These are phyloP conservation scores for Odontocolon sp. DNA, from an alignment of 2,888 invertebrate species.

Conservation along the genomic window DNA sequence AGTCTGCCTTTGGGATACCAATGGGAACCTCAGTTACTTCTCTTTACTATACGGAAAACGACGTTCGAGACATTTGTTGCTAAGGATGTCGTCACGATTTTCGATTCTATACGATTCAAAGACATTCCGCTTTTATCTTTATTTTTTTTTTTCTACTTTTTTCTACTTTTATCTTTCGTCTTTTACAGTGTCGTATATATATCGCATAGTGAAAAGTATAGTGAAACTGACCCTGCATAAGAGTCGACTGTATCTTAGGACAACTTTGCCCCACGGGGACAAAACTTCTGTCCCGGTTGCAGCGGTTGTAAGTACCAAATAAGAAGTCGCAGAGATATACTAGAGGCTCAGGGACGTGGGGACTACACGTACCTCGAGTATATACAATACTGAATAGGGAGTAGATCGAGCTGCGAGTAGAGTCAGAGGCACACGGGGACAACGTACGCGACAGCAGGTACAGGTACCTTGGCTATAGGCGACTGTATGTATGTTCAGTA, in stretches of 20 bases:
- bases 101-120: conserved; percentile 44
- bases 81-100: conserved; percentile 54
- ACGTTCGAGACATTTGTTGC: conserved; percentile 21
- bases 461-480: too few species aligned
- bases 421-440: background rate
- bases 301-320: conserved; percentile 46
- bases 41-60: conserved; percentile 21
- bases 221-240: background rate
- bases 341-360: conserved; percentile 7
- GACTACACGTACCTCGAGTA: background rate
- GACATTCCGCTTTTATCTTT: background rate
- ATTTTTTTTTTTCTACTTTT: background rate
- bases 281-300: background rate
- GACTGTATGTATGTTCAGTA: too few species aligned
- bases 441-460: conserved; percentile 10
- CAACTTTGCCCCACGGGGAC: conserved; percentile 18
- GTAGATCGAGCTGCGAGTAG: background rate
- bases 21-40: conserved; percentile 21
- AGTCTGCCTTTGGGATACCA: conserved; percentile 17
- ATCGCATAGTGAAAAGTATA: too few species aligned
- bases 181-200: background rate
- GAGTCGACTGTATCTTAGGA: conserved; percentile 9
- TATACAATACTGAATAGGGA: background rate
- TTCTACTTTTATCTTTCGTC: background rate
- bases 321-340: conserved; percentile 27